Evolutionary conservation across 2,797 vertebrate genomes (phyloP).

Genomic region (Enteromius trimaculatus): DNA sequence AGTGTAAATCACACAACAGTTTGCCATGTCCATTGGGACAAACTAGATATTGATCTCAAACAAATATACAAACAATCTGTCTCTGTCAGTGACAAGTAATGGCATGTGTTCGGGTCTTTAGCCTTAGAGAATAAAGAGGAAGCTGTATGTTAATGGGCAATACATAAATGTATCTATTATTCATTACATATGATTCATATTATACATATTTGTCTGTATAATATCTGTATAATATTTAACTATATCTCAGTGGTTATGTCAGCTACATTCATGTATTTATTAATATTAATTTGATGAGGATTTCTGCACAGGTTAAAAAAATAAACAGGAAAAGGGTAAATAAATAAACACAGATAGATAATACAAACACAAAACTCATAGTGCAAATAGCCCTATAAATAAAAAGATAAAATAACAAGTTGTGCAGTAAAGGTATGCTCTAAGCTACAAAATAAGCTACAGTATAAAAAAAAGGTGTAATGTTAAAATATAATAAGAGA

Average conservation of each 20-base stretch:
- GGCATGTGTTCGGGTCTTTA: neutral
- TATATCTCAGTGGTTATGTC: neutral
- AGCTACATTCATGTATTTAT: neutral
- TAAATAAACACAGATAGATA: neutral
- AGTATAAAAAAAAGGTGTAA: neutral
- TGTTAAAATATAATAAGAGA: neutral
- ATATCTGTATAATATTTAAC: no score
- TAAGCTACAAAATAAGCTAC: neutral
- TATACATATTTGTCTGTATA: no score
- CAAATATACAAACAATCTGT: constrained; percentile 16
- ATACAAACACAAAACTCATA: neutral
- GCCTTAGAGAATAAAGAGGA: neutral
- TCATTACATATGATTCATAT: no score
- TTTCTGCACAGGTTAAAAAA: neutral
- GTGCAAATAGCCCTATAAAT: neutral
- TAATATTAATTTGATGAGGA: neutral
- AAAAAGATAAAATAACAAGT: neutral
- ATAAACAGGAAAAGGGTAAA: neutral
- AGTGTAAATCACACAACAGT: neutral
- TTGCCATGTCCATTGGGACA: neutral
- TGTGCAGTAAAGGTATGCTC: neutral
- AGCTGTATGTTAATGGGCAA: neutral
- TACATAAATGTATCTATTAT: neutral
- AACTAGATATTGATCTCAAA: constrained; percentile 24
- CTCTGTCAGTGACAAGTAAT: constrained; percentile 19